A percentile compares a stretch with the other conserved stretches of the same genome.
These are phyloP conservation scores for Epirrhoe tristata DNA, from an alignment of 2,888 invertebrate genomes.

Conservation along the genomic window DNA sequence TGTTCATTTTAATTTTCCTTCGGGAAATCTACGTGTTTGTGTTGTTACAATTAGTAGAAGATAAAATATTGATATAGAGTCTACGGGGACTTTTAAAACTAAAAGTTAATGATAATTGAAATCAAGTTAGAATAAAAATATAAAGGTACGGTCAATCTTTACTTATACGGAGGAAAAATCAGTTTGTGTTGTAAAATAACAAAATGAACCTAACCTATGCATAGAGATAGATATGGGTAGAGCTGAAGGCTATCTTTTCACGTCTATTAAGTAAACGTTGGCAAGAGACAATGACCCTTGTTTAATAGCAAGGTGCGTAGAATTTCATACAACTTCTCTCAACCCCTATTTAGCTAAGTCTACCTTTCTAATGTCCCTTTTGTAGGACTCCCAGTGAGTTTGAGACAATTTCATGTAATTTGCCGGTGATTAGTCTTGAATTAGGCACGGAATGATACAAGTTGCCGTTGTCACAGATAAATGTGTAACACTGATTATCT, in stretches of 20 bases:
- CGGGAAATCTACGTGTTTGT: conserved; percentile 24
- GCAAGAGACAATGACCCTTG: neutral
- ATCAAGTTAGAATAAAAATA: neutral
- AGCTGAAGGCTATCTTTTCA: too few relatives aligned
- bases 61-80: conserved; percentile 11
- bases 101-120: neutral
- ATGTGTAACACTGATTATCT: conserved; percentile 60
- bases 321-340: neutral
- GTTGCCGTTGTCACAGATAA: conserved; percentile 47
- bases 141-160: neutral
- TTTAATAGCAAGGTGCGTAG: conserved; percentile 3
- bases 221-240: too few relatives aligned
- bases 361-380: conserved; percentile 12
- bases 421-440: conserved; percentile 43
- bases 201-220: too few relatives aligned
- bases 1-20: conserved; percentile 12
- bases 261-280: neutral
- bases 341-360: conserved; percentile 12
- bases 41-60: conserved; percentile 19
- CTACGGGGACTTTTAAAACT: conserved; percentile 15
- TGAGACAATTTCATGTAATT: conserved; percentile 31
- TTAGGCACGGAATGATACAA: conserved; percentile 45
- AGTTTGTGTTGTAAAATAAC: neutral
- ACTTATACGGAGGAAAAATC: neutral
- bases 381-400: conserved; percentile 3